phyloP scores from a whole-genome alignment of 1,140 invertebrate species.

The Sinella curviseta region DNA sequence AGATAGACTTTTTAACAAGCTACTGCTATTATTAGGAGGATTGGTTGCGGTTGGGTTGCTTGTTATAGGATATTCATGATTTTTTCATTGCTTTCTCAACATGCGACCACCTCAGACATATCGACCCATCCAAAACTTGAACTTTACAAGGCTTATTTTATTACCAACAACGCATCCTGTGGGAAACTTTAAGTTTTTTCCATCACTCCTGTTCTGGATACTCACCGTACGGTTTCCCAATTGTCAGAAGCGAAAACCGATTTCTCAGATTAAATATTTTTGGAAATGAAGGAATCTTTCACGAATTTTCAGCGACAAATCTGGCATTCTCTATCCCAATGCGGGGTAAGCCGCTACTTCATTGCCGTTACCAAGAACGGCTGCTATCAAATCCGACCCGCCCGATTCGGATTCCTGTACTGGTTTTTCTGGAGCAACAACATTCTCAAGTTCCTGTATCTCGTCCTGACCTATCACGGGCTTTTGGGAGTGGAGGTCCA shows the following conservation, averaged over 20 bases:
- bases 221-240: too few relatives aligned
- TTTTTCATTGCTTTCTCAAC: too few relatives aligned
- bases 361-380: neutral
- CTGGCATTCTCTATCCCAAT: neutral
- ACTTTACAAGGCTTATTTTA: too few relatives aligned
- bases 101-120: too few relatives aligned
- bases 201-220: neutral
- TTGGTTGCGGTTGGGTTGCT: too few relatives aligned
- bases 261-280: neutral
- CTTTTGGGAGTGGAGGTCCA: conserved; percentile 16
- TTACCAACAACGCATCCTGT: too few relatives aligned
- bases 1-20: too few relatives aligned
- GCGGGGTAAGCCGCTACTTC: neutral
- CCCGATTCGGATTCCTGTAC: conserved; percentile 14
- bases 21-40: too few relatives aligned
- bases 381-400: too few relatives aligned
- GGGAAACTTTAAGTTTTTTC: neutral
- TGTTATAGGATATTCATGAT: too few relatives aligned
- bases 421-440: conserved; percentile 28
- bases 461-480: conserved; percentile 14
- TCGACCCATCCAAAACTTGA: too few relatives aligned
- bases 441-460: neutral
- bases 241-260: neutral
- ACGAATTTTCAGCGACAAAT: neutral
- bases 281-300: neutral